Evolutionary conservation across 1,140 invertebrate genomes (phyloP), one percentile per base, ranked within the genome.

Genomic region (Triops longicaudatus): DNA sequence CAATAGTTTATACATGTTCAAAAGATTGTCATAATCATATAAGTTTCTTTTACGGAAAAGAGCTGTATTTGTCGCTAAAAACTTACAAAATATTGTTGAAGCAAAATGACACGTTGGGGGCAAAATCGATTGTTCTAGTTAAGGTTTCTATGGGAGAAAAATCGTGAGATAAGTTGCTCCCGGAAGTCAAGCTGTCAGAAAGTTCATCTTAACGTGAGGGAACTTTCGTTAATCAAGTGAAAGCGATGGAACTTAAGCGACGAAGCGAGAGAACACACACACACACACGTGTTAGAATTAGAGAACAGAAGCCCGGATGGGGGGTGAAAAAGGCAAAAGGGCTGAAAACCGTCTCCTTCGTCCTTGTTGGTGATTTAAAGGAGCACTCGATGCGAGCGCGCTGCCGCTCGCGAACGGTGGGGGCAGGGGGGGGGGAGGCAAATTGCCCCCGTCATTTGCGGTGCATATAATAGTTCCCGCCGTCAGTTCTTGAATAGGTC

Each of bases 381-480:
- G 50, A 63, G 50, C 50, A 63, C 50, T 63, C 17, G 50, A 63
- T 63, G 50, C 50, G 50, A 63, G 50, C 50, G 22, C 50, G 50
- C 50, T 63, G n/a, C 50, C 22, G 50, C 50, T 63, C 22, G n/a
- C 50, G 6, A 63, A 22, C 4, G 50, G 50, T n/a, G 9, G 50
- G 22, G 17, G 4, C 43, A 44, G 17, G 22, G 50, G 22, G 22
- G 22, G 17, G 17, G 22, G 22, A 17, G 50, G 50, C 50, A 63
- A 63, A 63, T 63, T 63, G 50, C 50, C 50, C 50, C 50, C 50
- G 50, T 63, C 50, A 63, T 63, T 63, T 63, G 50, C 50, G 50
- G 50, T 63, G 22, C 50, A 9, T 63, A 63, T 63, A 63, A 63
- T 63, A 63, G 50, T 63, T 63, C 50, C 50, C 50, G 50, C 50